Percentiles rank a stretch among this genome's conserved stretches.
phyloP scores from a whole-genome alignment of 1,140 invertebrate species.

The Cydia amplana region DNA sequence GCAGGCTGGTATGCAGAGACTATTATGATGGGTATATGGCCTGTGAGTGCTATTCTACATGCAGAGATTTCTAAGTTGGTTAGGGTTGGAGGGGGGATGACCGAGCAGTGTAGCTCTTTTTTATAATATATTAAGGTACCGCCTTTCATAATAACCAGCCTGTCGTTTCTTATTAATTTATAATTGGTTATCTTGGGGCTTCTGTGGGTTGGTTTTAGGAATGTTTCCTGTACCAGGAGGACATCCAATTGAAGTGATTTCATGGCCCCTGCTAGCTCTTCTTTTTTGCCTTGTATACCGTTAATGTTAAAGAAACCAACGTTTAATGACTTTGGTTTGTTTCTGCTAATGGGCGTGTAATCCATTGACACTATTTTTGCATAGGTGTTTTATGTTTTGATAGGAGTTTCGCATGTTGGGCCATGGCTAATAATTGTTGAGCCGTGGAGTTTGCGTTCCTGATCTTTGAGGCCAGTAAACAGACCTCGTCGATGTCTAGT shows the following conservation, averaged over 20 bases:
- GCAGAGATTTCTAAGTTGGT: not conserved
- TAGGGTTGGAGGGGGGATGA: not conserved
- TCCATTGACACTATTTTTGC: not conserved
- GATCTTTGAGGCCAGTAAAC: not conserved
- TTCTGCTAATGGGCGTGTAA: not conserved
- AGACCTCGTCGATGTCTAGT: not conserved
- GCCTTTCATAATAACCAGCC: not conserved
- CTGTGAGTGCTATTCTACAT: not conserved
- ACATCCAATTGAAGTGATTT: not conserved
- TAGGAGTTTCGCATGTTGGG: not conserved
- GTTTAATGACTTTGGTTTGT: not conserved
- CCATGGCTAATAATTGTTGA: not conserved
- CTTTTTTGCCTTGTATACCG: not conserved
- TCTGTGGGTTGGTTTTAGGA: not conserved
- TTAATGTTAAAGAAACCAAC: not conserved
- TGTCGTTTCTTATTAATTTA: not conserved
- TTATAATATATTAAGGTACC: not conserved
- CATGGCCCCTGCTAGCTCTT: not conserved
- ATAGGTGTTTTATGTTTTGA: not conserved
- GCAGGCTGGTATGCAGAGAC: not conserved
- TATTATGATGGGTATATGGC: not conserved
- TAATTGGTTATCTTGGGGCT: not conserved
- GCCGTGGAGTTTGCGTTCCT: not conserved
- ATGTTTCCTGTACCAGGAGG: not conserved
- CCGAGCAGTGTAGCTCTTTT: not conserved